Conservation (phyloP, 2,113 vertebrate genomes). For the Dipodomys stephensi region DNA sequence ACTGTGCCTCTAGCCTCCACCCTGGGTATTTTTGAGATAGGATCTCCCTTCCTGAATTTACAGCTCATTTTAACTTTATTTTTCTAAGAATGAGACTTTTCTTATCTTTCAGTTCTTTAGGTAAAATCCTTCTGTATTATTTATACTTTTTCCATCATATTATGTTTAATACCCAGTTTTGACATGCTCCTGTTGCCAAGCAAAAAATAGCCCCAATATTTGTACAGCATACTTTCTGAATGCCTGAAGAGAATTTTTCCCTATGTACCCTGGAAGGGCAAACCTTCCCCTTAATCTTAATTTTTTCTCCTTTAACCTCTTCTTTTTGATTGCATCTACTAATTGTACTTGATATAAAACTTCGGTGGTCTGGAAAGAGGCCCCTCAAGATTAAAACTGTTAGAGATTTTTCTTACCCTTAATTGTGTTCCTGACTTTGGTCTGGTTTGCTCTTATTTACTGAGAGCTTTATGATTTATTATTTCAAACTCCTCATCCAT, state of each 20-base stretch:
- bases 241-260: not conserved
- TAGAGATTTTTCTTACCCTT: slow-evolving; percentile 38
- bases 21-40: not conserved
- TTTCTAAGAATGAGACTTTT: slow-evolving; percentile 1
- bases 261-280: not conserved
- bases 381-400: not conserved
- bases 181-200: not conserved
- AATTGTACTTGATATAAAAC: slow-evolving; percentile 20
- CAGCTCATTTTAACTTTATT: not conserved
- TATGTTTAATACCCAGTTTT: slow-evolving; percentile 9
- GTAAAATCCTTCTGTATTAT: not conserved
- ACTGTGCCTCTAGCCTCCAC: no score
- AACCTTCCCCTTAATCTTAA: slow-evolving; percentile 25
- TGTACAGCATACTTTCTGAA: not conserved
- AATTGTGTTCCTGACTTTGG: slow-evolving; percentile 45
- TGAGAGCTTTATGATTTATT: slow-evolving; percentile 13
- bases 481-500: not conserved
- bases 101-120: not conserved
- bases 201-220: not conserved
- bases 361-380: not conserved
- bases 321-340: slow-evolving; percentile 39
- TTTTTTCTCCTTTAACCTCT: slow-evolving; percentile 43
- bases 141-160: not conserved
- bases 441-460: slow-evolving; percentile 18
- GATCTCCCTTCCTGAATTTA: not conserved